Evolutionary conservation across 2,888 invertebrate genomes (phyloP).

Genomic region (Caenorhabditis sp.): DNA sequence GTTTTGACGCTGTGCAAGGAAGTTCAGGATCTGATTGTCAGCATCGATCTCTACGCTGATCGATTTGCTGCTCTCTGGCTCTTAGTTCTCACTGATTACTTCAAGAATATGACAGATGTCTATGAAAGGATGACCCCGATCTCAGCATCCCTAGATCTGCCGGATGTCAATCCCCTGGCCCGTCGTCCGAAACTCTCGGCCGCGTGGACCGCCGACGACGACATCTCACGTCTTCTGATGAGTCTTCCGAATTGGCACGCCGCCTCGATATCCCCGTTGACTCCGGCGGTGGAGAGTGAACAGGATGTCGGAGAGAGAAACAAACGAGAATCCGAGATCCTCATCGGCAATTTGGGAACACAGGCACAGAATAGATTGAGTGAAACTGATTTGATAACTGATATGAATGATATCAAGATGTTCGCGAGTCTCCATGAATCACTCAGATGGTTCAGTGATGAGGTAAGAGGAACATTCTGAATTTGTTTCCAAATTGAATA

Average conservation of each 20-base stretch:
- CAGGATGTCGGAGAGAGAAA: conserved; percentile 89
- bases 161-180: conserved; percentile 56
- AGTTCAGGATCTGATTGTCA: conserved; percentile 76
- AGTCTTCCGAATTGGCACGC: conserved; percentile 88
- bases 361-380: conserved; percentile 69
- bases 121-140: conserved; percentile 75
- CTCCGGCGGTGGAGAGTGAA: conserved; percentile 74
- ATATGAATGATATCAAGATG: conserved; percentile 90
- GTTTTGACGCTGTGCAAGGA: conserved; percentile 78
- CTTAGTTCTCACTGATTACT: conserved; percentile 79
- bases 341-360: conserved; percentile 90
- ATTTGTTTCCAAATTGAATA: too few species aligned
- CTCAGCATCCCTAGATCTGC: conserved; percentile 18
- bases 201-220: conserved; percentile 94
- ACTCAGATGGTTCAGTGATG: conserved; percentile 86
- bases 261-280: conserved; percentile 68
- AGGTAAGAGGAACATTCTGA: conserved; percentile 83
- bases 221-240: conserved; percentile 93
- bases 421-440: conserved; percentile 94
- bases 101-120: conserved; percentile 72
- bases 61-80: conserved; percentile 82
- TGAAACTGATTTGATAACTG: conserved; percentile 91
- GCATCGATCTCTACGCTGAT: conserved; percentile 81
- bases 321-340: conserved; percentile 93
- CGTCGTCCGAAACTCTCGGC: conserved; percentile 89